Percentiles rank a stretch among this genome's conserved stretches.
Conservation (phyloP, 2,888 invertebrate species). For the Agelastica alni region DNA sequence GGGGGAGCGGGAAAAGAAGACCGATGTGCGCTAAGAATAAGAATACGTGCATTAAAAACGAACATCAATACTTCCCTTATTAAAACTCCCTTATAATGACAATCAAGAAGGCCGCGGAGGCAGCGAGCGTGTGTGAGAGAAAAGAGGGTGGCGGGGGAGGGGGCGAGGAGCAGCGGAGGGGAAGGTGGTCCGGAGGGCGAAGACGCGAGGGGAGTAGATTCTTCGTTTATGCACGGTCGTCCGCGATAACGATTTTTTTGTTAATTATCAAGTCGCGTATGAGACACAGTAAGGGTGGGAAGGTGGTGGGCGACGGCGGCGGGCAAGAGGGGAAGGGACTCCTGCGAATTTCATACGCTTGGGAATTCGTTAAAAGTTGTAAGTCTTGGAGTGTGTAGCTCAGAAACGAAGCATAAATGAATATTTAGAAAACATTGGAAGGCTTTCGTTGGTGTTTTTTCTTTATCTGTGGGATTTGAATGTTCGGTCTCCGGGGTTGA, state of each 20-base stretch:
- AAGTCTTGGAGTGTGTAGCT: constrained; percentile 36
- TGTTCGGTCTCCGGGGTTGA: constrained; percentile 4
- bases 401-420: constrained; percentile 36
- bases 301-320: constrained; percentile 16
- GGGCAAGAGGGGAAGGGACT: constrained; percentile 14
- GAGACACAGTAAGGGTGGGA: constrained; percentile 46
- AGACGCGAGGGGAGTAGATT: constrained; percentile 51
- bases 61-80: constrained; percentile 59
- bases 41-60: constrained; percentile 57
- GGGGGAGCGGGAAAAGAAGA: constrained; percentile 34
- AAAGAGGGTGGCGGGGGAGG: constrained; percentile 36
- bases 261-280: constrained; percentile 60
- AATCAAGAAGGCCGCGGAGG: constrained; percentile 52
- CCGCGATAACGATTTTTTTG: constrained; percentile 60
- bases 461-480: constrained; percentile 12
- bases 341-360: constrained; percentile 37
- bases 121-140: constrained; percentile 50
- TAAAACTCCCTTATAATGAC: constrained; percentile 58
- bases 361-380: constrained; percentile 39
- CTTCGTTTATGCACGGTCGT: constrained; percentile 58
- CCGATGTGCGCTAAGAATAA: constrained; percentile 54
- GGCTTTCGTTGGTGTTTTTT: constrained; percentile 4
- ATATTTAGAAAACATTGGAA: constrained; percentile 37
- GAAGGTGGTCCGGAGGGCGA: constrained; percentile 38
- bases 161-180: constrained; percentile 27